phyloP scores from a whole-genome alignment of 2,113 vertebrate species.

The Melanerpes aurifrons region DNA sequence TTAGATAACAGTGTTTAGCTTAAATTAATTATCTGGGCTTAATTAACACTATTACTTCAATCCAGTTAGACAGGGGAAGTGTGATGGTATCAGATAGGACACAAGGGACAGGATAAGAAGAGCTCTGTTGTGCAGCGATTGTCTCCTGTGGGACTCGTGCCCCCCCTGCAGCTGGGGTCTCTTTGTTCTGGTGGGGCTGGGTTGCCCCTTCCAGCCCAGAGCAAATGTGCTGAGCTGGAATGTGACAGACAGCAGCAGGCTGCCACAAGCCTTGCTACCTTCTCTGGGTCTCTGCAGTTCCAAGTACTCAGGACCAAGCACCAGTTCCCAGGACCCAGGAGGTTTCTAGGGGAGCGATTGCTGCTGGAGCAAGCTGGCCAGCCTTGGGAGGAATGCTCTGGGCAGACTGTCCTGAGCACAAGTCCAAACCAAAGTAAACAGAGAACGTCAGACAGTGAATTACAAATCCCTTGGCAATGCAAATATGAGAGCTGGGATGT shows the following conservation, averaged over 20 bases:
- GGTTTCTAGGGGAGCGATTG: slow-evolving; percentile 51
- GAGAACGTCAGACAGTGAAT: slow-evolving; percentile 64
- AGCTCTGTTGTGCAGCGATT: background rate
- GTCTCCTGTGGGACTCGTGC: background rate
- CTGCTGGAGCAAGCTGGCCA: slow-evolving; percentile 62
- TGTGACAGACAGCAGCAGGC: slow-evolving; percentile 30
- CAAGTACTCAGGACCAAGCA: background rate
- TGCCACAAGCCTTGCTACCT: slow-evolving; percentile 30
- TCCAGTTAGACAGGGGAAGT: background rate
- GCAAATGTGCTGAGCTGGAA: slow-evolving; percentile 34
- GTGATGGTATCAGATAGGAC: background rate
- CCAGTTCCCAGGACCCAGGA: slow-evolving; percentile 57
- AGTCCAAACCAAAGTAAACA: slow-evolving; percentile 60
- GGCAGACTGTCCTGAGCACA: slow-evolving; percentile 52
- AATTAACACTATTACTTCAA: slow-evolving; percentile 45
- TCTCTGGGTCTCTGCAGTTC: slow-evolving; percentile 20
- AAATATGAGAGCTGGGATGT: slow-evolving; percentile 17
- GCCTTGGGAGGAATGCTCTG: slow-evolving; percentile 56
- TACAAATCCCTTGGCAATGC: slow-evolving; percentile 57
- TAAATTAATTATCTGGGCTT: slow-evolving; percentile 21
- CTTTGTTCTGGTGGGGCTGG: background rate
- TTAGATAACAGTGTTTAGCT: slow-evolving; percentile 18
- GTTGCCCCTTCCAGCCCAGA: background rate
- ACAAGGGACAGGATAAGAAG: background rate
- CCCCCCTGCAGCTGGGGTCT: background rate